Percentiles rank a stretch among this genome's conserved stretches.
These are phyloP conservation scores for Ctenicera cuprea DNA, from an alignment of 2,888 invertebrate genomes.

Conservation along the genomic window DNA sequence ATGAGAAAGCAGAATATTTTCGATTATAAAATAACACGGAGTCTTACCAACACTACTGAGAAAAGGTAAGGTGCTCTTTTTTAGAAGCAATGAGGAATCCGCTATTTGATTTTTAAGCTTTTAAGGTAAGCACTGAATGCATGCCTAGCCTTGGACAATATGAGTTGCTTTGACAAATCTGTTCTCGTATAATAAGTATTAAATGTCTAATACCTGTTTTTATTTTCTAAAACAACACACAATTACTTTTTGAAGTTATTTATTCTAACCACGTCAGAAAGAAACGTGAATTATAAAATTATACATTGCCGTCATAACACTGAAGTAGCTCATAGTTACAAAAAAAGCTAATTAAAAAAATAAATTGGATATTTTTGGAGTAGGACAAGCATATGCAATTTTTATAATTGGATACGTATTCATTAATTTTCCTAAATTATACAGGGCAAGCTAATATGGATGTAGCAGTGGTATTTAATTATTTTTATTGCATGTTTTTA, in stretches of 20 bases:
- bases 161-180: too few relatives aligned
- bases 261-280: conserved; percentile 20
- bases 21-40: too few relatives aligned
- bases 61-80: too few relatives aligned
- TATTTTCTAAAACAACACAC: too few relatives aligned
- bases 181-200: too few relatives aligned
- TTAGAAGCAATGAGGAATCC: too few relatives aligned
- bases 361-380: conserved; percentile 53
- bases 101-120: too few relatives aligned
- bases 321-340: conserved; percentile 21
- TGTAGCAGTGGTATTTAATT: conserved; percentile 27
- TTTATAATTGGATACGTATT: conserved; percentile 51
- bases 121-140: too few relatives aligned
- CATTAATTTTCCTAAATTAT: conserved; percentile 42
- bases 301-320: background rate
- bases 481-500: conserved; percentile 29
- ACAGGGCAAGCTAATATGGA: conserved; percentile 14
- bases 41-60: too few relatives aligned
- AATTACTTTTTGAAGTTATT: background rate
- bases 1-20: too few relatives aligned
- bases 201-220: too few relatives aligned
- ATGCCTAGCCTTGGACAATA: too few relatives aligned
- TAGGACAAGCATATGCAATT: conserved; percentile 46
- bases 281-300: conserved; percentile 16
- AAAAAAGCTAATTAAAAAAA: conserved; percentile 48